Evolutionary conservation across 1,140 invertebrate genomes (phyloP).

Genomic region (Metopolophium dirhodum): DNA sequence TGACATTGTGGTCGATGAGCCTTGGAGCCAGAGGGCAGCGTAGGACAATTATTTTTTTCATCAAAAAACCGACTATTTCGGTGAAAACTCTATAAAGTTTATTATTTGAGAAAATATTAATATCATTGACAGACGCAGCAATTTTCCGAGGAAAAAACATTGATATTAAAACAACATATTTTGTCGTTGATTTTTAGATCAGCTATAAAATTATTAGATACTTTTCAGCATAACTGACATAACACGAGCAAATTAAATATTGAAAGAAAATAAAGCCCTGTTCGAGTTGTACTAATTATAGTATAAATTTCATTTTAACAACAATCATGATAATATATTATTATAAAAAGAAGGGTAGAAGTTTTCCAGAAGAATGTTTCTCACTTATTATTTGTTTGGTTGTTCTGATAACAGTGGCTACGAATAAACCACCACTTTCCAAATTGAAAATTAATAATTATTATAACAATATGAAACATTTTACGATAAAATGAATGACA

Average conservation of each 20-base stretch:
- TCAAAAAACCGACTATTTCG: neutral
- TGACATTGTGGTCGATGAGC: neutral
- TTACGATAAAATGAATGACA: neutral
- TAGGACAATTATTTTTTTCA: neutral
- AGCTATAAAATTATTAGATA: neutral
- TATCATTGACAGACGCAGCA: neutral
- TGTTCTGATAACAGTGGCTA: neutral
- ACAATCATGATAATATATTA: neutral
- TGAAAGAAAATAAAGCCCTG: neutral
- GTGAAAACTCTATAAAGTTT: neutral
- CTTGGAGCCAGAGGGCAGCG: neutral
- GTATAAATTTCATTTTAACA: neutral
- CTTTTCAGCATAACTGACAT: neutral
- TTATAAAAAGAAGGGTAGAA: neutral
- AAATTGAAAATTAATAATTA: conserved; percentile 1
- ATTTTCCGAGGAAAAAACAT: neutral
- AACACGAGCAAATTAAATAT: neutral
- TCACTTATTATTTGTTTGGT: neutral
- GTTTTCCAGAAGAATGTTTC: neutral
- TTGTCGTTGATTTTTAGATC: neutral
- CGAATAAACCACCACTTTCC: neutral
- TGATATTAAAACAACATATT: neutral
- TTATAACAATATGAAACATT: neutral
- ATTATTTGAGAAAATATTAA: neutral
- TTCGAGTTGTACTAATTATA: neutral